Percentiles rank a stretch among this genome's conserved stretches.
These are phyloP conservation scores for Drosophila phalerata DNA, from an alignment of 2,888 invertebrate species.

Conservation along the genomic window DNA sequence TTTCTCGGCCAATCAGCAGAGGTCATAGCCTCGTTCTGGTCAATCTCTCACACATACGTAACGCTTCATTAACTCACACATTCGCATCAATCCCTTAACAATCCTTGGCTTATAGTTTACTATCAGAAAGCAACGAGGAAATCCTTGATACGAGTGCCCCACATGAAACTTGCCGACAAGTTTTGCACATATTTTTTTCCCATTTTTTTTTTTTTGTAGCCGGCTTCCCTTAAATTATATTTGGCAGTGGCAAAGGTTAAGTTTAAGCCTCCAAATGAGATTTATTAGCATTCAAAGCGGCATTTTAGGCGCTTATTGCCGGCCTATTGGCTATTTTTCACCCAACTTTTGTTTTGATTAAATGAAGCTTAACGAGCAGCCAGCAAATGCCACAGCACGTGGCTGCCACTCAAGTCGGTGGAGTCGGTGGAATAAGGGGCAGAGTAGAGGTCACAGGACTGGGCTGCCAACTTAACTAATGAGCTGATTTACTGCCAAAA, in stretches of 20 bases:
- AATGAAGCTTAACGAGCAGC: constrained; percentile 81
- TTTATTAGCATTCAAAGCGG: constrained; percentile 83
- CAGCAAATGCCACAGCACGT: constrained; percentile 32
- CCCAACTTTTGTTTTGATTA: constrained; percentile 82
- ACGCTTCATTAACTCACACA: constrained; percentile 66
- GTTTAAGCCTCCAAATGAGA: constrained; percentile 71
- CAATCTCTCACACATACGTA: constrained; percentile 18
- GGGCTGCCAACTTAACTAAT: constrained; percentile 77
- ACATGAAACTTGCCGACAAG: constrained; percentile 49
- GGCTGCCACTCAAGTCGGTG: constrained; percentile 25
- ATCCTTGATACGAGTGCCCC: constrained; percentile 38
- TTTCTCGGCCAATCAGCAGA: constrained; percentile 46
- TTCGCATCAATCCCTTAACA: constrained; percentile 43
- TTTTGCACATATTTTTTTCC: constrained; percentile 17
- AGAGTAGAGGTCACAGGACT: neutral
- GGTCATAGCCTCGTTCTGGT: constrained; percentile 45
- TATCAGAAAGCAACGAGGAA: constrained; percentile 17
- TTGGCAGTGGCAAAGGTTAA: constrained; percentile 66
- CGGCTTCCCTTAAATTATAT: constrained; percentile 65
- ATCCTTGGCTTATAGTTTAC: constrained; percentile 52
- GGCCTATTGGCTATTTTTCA: constrained; percentile 79
- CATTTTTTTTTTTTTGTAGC: neutral
- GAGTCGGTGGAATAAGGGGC: neutral
- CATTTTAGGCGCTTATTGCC: constrained; percentile 70
- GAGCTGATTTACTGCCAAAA: constrained; percentile 83